Evolutionary conservation across 2,113 vertebrate genomes (phyloP).

Genomic region (Colaptes auratus): DNA sequence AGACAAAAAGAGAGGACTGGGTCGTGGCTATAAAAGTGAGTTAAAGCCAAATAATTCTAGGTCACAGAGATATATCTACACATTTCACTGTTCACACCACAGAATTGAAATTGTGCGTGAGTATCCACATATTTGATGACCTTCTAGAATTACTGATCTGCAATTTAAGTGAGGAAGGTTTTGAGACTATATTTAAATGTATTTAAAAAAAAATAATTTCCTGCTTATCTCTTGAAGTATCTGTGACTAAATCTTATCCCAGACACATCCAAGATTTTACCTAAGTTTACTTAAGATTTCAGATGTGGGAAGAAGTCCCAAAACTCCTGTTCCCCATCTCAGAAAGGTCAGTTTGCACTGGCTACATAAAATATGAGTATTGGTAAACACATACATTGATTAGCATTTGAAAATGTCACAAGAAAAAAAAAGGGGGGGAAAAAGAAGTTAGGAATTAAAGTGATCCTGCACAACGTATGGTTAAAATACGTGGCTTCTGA

Average conservation of each 20-base stretch:
- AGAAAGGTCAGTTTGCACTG: background rate
- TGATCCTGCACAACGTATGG: background rate
- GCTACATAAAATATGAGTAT: background rate
- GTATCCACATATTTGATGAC: background rate
- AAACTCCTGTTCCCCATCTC: background rate
- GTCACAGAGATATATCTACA: background rate
- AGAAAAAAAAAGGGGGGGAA: background rate
- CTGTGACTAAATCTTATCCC: slow-evolving; percentile 23
- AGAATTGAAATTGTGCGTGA: accelerated
- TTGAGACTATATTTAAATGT: background rate
- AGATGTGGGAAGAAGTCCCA: background rate
- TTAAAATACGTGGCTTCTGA: background rate
- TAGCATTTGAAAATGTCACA: slow-evolving; percentile 12
- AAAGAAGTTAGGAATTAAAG: background rate
- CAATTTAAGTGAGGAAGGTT: background rate
- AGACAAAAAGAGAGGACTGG: background rate
- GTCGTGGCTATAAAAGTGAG: background rate
- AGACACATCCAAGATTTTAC: slow-evolving; percentile 31
- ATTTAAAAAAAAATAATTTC: slow-evolving; percentile 30
- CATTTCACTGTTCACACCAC: background rate
- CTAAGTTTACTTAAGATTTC: background rate
- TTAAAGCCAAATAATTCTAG: background rate
- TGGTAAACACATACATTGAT: background rate
- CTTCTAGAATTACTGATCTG: accelerated
- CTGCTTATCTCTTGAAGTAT: slow-evolving; percentile 5